These are phyloP conservation scores for Myripristis murdjan DNA, from an alignment of 2,797 vertebrate genomes.

Conservation along the genomic window DNA sequence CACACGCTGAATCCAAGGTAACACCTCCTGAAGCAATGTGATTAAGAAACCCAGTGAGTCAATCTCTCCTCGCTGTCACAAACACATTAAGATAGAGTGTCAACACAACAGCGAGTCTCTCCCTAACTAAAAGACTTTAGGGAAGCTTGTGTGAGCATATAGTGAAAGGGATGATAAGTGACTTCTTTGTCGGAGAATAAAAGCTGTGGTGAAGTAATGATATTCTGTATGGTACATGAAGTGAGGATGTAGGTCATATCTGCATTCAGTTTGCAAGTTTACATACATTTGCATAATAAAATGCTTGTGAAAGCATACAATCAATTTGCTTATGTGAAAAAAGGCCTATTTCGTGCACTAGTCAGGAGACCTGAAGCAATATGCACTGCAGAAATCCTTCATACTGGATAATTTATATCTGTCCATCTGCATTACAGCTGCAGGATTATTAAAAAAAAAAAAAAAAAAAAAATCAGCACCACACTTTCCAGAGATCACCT, in stretches of 20 bases:
- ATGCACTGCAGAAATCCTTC: neutral
- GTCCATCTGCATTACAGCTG: neutral
- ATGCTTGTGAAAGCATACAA: neutral
- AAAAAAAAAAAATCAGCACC: neutral
- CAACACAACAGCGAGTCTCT: neutral
- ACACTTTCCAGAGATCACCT: too few relatives aligned
- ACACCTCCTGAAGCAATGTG: conserved; percentile 21
- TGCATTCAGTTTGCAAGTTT: neutral
- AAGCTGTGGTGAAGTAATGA: neutral
- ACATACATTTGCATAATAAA: neutral
- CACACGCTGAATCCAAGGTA: neutral
- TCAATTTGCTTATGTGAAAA: too few relatives aligned
- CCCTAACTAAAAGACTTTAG: neutral
- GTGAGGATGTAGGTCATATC: too few relatives aligned
- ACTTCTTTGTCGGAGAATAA: neutral
- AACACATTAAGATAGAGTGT: conserved; percentile 26
- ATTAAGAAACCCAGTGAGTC: conserved; percentile 8
- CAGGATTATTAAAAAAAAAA: neutral
- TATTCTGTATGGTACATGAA: too few relatives aligned
- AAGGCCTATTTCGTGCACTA: too few relatives aligned
- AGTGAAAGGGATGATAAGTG: neutral
- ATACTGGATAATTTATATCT: too few relatives aligned
- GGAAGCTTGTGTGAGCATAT: neutral
- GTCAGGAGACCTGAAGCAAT: neutral
- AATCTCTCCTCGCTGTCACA: neutral